Conservation (phyloP, 53 echinoderm and acorn worm species). For the Echinarachnius parma region DNA sequence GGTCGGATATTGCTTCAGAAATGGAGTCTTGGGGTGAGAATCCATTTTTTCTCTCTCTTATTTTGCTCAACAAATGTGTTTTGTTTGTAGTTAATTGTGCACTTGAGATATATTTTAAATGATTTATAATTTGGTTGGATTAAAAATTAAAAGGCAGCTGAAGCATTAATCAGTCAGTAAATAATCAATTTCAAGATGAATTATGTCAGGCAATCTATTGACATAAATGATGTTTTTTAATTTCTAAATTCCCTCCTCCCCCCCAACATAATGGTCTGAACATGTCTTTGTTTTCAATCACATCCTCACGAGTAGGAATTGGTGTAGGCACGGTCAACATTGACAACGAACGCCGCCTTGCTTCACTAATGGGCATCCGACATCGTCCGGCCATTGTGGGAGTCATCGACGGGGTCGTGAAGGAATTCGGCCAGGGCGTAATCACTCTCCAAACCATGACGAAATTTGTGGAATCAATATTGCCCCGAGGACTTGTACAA, state of each 20-base stretch:
- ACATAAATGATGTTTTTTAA: no score
- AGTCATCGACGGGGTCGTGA: constrained; percentile 55
- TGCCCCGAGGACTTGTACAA: constrained; percentile 61
- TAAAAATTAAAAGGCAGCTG: no score
- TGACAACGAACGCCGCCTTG: constrained; percentile 71
- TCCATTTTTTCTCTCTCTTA: background rate
- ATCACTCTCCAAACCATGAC: constrained; percentile 61
- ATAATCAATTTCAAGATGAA: no score
- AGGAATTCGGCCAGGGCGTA: constrained; percentile 56
- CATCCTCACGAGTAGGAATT: no score
- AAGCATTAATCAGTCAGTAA: no score
- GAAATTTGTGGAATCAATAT: constrained; percentile 61
- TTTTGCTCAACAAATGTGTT: background rate
- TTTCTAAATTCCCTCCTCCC: no score
- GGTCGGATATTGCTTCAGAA: constrained; percentile 62
- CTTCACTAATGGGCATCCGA: constrained; percentile 64
- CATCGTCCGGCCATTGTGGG: constrained; percentile 76
- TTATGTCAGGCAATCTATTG: no score
- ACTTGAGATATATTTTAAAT: no score
- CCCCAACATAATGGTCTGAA: no score
- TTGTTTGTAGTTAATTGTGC: no score
- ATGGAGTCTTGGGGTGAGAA: constrained; percentile 68
- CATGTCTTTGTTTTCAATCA: no score
- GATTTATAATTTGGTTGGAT: no score
- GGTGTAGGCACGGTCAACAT: constrained; percentile 78